Percentiles rank a stretch among this genome's conserved stretches.
phyloP scores from a whole-genome alignment of 2,797 vertebrate genomes.

The Alcedo quadribrachys region DNA sequence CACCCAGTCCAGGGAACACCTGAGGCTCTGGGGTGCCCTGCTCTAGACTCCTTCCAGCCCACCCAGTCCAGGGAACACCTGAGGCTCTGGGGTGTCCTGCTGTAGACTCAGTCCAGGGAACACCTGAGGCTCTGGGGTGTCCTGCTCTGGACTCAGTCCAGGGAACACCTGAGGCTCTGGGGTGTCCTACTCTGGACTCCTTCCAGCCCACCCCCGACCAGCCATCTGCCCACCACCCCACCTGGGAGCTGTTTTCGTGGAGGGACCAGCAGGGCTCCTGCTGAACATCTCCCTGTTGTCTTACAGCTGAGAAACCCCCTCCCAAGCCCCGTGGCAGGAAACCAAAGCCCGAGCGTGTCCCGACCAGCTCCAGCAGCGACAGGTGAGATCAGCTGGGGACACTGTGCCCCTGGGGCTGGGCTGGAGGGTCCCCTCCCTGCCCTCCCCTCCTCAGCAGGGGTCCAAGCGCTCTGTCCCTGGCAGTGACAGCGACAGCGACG shows the following conservation, averaged over 20 bases:
- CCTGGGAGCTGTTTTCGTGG: neutral
- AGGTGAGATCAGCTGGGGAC: conserved; percentile 79
- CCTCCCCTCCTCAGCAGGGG: neutral
- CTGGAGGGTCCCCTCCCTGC: neutral
- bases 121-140: too few relatives aligned
- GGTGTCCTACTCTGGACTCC: neutral
- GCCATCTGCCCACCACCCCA: fast-evolving
- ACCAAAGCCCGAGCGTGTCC: conserved; percentile 85
- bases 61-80: too few relatives aligned
- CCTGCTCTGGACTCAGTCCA: too few relatives aligned
- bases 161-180: neutral
- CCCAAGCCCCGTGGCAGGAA: conserved; percentile 90
- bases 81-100: neutral
- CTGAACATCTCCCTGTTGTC: neutral
- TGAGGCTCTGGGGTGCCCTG: too few relatives aligned
- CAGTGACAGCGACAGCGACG: conserved; percentile 85
- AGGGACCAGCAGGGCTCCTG: neutral
- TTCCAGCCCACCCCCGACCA: neutral
- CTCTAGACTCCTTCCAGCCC: too few relatives aligned
- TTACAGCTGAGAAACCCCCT: conserved; percentile 83
- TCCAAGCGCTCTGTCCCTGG: neutral
- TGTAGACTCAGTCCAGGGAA: neutral
- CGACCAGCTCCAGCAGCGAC: conserved; percentile 88
- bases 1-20: too few relatives aligned
- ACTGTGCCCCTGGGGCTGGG: neutral